Percentiles rank a stretch among this genome's conserved stretches.
phyloP scores from a whole-genome alignment of 2,888 invertebrate species.

The Euplagia quadripunctaria region DNA sequence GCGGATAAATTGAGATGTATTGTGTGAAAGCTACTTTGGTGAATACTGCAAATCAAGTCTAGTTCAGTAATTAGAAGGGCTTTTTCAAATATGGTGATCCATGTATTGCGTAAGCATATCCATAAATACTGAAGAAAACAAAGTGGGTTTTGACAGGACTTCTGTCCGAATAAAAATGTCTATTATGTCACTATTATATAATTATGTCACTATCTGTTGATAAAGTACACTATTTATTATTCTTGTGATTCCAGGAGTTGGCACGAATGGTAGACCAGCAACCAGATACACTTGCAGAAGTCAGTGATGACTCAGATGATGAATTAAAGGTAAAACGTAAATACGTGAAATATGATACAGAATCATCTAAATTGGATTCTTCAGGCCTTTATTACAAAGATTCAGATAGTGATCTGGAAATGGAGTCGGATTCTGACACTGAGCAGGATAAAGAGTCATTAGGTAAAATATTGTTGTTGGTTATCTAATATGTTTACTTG shows the following conservation, averaged over 20 bases:
- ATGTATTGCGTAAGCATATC: too few relatives aligned
- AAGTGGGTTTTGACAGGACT: too few relatives aligned
- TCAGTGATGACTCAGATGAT: slow-evolving; percentile 89
- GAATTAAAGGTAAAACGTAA: slow-evolving; percentile 84
- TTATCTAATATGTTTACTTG: background rate
- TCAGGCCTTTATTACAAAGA: slow-evolving; percentile 91
- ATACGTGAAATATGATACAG: slow-evolving; percentile 89
- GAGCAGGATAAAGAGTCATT: slow-evolving; percentile 87
- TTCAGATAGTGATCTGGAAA: slow-evolving; percentile 89
- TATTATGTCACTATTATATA: background rate
- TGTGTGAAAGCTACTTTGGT: background rate
- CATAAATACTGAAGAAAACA: too few relatives aligned
- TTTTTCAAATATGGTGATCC: too few relatives aligned
- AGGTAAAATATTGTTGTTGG: slow-evolving; percentile 66
- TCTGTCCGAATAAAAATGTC: too few relatives aligned
- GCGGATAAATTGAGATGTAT: background rate
- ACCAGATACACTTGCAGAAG: slow-evolving; percentile 90
- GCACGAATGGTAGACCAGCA: slow-evolving; percentile 86
- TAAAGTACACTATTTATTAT: background rate
- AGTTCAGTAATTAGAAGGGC: background rate
- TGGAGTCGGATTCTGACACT: slow-evolving; percentile 87
- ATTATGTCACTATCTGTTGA: background rate
- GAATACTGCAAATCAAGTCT: background rate
- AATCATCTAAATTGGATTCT: slow-evolving; percentile 89
- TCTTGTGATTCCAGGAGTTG: slow-evolving; percentile 79